These are phyloP conservation scores for Anseranas semipalmata DNA, from an alignment of 2,113 vertebrate species.

Conservation along the genomic window DNA sequence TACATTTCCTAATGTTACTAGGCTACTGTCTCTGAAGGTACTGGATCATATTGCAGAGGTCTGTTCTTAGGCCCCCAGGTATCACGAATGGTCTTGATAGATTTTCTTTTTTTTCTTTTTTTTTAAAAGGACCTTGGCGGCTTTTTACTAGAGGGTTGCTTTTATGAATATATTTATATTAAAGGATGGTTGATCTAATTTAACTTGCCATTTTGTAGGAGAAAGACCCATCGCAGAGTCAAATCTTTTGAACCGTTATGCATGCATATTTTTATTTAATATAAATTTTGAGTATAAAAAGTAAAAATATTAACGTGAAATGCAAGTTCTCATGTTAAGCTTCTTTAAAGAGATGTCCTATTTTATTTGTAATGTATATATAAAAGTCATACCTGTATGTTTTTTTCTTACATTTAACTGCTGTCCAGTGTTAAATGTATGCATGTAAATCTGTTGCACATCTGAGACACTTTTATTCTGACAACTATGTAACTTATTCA, in stretches of 20 bases:
- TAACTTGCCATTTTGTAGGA: slow-evolving; percentile 85
- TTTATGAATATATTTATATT: slow-evolving; percentile 89
- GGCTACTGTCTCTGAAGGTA: slow-evolving; percentile 87
- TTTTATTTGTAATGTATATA: slow-evolving; percentile 78
- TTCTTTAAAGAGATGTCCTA: slow-evolving; percentile 77
- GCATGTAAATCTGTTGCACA: slow-evolving; percentile 87
- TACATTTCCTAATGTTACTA: slow-evolving; percentile 84
- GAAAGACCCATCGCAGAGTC: slow-evolving; percentile 67
- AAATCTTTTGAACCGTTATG: slow-evolving; percentile 80
- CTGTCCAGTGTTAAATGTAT: slow-evolving; percentile 80
- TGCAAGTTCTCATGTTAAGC: slow-evolving; percentile 69
- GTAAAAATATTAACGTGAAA: slow-evolving; percentile 71
- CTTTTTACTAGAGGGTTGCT: slow-evolving; percentile 90
- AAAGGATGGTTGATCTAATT: slow-evolving; percentile 82
- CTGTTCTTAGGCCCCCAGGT: slow-evolving; percentile 76
- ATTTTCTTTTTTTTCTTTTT: slow-evolving; percentile 33
- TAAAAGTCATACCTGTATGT: slow-evolving; percentile 49
- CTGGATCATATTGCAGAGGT: slow-evolving; percentile 78
- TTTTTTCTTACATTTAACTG: slow-evolving; percentile 71
- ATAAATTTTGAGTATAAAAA: slow-evolving; percentile 78
- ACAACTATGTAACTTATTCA: slow-evolving; percentile 83
- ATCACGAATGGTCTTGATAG: slow-evolving; percentile 70
- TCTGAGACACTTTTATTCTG: slow-evolving; percentile 84
- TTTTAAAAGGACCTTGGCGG: slow-evolving; percentile 80
- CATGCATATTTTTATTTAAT: slow-evolving; percentile 86